phyloP scores from a whole-genome alignment of 2,113 vertebrate species.

The Oriolus oriolus region DNA sequence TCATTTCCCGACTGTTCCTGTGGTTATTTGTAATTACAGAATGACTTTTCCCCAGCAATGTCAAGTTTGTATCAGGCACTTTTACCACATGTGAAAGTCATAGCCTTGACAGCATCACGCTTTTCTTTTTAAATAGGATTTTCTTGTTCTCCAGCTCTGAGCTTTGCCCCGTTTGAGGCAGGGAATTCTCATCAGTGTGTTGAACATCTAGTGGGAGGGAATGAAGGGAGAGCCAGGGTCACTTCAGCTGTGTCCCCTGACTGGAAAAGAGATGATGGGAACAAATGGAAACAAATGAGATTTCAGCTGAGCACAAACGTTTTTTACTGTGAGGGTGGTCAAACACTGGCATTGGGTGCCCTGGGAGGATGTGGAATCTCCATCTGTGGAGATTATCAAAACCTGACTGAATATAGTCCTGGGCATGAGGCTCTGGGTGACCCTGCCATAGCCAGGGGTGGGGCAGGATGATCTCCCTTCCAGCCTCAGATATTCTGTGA shows the following conservation, averaged over 20 bases:
- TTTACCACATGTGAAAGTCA: neutral
- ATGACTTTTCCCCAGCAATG: neutral
- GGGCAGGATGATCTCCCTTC: neutral
- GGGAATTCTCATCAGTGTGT: neutral
- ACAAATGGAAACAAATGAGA: neutral
- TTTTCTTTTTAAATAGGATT: neutral
- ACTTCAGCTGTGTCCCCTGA: neutral
- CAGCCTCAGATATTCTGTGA: neutral
- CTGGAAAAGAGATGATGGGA: accelerated
- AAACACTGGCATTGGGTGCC: neutral
- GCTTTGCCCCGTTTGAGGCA: neutral
- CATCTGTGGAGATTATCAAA: neutral
- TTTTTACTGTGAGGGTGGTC: neutral
- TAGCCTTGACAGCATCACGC: neutral
- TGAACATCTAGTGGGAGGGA: neutral
- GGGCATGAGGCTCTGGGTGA: neutral
- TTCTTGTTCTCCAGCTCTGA: neutral
- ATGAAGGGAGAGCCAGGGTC: neutral
- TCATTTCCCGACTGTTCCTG: neutral
- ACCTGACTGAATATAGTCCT: neutral
- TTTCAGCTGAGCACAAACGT: neutral
- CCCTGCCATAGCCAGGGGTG: neutral
- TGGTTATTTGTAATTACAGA: neutral
- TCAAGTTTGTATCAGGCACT: neutral
- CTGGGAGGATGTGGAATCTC: neutral